A percentile compares a stretch with the other conserved stretches of the same genome.
Evolutionary conservation across 2,797 vertebrate genomes (phyloP).

Genomic region (Fratercula arctica): DNA sequence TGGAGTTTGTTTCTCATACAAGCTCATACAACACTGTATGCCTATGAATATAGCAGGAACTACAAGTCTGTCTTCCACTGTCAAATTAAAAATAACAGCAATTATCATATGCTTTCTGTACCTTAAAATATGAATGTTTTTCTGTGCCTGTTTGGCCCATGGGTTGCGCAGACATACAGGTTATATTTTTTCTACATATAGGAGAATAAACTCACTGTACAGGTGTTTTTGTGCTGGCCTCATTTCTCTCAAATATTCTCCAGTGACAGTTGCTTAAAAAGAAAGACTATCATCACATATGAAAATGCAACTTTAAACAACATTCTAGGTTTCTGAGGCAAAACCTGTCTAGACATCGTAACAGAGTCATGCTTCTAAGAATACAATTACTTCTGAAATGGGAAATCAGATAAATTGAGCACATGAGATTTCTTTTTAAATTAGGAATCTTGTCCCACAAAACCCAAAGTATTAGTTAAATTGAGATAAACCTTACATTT

Average conservation of each 20-base stretch:
- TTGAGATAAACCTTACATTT: not conserved
- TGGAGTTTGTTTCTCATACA: not conserved
- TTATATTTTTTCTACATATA: not conserved
- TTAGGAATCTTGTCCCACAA: not conserved
- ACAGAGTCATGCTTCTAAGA: not conserved
- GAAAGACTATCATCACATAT: not conserved
- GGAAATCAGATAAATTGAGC: not conserved
- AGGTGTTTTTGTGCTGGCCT: not conserved
- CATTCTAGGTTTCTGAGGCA: not conserved
- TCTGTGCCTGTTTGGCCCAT: not conserved
- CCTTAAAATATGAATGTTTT: not conserved
- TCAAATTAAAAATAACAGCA: not conserved
- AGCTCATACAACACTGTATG: not conserved
- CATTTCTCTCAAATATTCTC: not conserved
- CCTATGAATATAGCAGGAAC: not conserved
- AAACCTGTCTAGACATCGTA: not conserved
- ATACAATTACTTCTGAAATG: not conserved
- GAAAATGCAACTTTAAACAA: not conserved
- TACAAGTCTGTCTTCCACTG: not conserved
- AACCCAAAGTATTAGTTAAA: not conserved
- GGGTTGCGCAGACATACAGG: not conserved
- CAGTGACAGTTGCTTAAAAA: not conserved
- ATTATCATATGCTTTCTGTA: not conserved
- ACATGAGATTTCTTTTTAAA: not conserved
- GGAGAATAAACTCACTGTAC: not conserved